Conservation (phyloP, 2,888 invertebrate genomes). For the Leucophenga montana region DNA sequence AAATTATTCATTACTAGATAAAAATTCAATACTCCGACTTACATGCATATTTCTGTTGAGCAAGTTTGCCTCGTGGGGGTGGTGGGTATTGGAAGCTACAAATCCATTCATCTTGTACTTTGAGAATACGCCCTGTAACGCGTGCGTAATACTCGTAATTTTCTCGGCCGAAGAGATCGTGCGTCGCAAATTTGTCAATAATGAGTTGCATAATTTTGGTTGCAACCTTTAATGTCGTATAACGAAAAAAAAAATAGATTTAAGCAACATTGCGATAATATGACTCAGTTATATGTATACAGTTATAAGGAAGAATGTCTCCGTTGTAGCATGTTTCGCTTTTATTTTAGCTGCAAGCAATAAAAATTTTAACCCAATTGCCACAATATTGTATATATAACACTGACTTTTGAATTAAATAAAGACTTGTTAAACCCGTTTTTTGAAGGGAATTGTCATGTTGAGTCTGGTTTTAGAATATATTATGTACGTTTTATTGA, state of each 20-base stretch:
- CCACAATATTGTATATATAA: too few relatives aligned
- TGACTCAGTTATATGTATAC: too few relatives aligned
- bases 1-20: background rate
- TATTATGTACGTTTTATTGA: too few relatives aligned
- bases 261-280: background rate
- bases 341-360: too few relatives aligned
- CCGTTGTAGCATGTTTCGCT: too few relatives aligned
- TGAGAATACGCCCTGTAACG: conserved; percentile 92
- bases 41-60: conserved; percentile 81
- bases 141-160: conserved; percentile 97
- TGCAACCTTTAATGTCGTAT: conserved; percentile 80
- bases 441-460: too few relatives aligned
- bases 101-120: conserved; percentile 96
- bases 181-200: conserved; percentile 97
- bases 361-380: too few relatives aligned
- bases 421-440: too few relatives aligned
- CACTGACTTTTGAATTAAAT: too few relatives aligned
- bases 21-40: conserved; percentile 62
- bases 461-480: too few relatives aligned
- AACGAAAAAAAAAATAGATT: background rate
- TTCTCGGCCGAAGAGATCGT: conserved; percentile 93
- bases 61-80: conserved; percentile 77
- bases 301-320: too few relatives aligned
- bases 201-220: conserved; percentile 97
- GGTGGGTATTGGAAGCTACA: conserved; percentile 94